Conservation (phyloP, 2,113 vertebrate species). For the Todiramphus saurophagus region DNA sequence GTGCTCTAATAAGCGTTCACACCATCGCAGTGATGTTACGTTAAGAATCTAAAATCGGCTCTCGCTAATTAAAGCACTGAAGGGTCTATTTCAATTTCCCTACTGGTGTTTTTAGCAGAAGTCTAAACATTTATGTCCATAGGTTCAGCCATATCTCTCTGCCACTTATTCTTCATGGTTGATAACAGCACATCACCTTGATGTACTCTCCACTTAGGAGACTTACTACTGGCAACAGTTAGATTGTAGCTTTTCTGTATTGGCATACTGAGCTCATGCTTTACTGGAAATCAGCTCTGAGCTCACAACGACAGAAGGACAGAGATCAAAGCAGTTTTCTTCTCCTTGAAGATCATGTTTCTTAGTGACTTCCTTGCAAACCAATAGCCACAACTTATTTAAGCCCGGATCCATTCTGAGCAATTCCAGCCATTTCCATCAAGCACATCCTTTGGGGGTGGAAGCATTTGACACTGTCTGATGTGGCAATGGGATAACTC, state of each 20-base stretch:
- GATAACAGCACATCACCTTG: not conserved
- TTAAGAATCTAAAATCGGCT: not conserved
- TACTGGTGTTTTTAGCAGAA: not conserved
- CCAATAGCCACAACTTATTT: not conserved
- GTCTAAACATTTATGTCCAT: not conserved
- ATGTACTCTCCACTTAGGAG: not conserved
- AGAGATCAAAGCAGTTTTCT: conserved; percentile 12
- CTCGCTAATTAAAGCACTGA: not conserved
- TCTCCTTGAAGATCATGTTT: conserved; percentile 13
- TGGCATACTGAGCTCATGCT: not conserved
- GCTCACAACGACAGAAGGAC: not conserved
- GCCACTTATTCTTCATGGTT: not conserved
- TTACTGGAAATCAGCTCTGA: not conserved
- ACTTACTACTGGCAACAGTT: not conserved
- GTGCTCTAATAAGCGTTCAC: not conserved
- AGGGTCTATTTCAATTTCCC: not conserved
- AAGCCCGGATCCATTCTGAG: conserved; percentile 4
- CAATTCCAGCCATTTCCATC: not conserved
- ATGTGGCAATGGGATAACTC: not conserved
- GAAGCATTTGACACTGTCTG: not conserved
- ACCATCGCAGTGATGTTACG: not conserved
- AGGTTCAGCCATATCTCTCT: not conserved
- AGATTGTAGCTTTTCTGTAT: not conserved
- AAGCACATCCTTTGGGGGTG: not conserved
- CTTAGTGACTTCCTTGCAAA: conserved; percentile 31